Percentiles rank a stretch among this genome's conserved stretches.
Conservation (phyloP, 2,797 vertebrate genomes). For the Okamejei kenojei region DNA sequence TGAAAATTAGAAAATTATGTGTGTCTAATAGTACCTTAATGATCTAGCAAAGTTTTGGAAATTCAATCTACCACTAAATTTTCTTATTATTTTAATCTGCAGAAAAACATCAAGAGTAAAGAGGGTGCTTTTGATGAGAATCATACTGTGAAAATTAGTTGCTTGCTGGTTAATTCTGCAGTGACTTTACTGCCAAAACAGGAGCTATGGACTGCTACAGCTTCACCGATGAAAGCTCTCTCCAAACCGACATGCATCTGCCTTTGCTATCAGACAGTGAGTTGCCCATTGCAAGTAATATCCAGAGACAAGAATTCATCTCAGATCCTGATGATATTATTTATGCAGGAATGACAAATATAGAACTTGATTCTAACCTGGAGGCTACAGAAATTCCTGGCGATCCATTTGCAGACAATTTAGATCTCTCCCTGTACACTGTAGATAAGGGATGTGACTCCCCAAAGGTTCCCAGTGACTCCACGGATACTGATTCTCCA, state of each 20-base stretch:
- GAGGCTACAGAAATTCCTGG: slow-evolving; percentile 39
- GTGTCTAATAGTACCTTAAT: not conserved
- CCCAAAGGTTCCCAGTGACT: slow-evolving; percentile 46
- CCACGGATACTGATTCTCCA: slow-evolving; percentile 41
- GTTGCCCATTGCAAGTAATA: slow-evolving; percentile 44
- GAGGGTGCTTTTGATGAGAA: not conserved
- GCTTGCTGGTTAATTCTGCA: slow-evolving; percentile 7
- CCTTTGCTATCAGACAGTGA: slow-evolving; percentile 46
- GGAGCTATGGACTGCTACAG: slow-evolving; percentile 50
- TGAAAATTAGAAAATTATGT: not conserved
- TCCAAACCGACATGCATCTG: slow-evolving; percentile 47
- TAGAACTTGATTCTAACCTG: slow-evolving; percentile 46
- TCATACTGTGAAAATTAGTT: slow-evolving; percentile 34
- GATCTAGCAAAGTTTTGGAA: not conserved
- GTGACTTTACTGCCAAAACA: not conserved
- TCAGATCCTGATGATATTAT: slow-evolving; percentile 44
- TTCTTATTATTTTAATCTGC: slow-evolving; percentile 7
- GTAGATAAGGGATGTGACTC: slow-evolving; percentile 45
- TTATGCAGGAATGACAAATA: slow-evolving; percentile 43
- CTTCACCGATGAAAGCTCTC: slow-evolving; percentile 44
- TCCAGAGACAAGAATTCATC: slow-evolving; percentile 45
- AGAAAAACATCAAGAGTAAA: not conserved
- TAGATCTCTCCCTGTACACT: slow-evolving; percentile 44
- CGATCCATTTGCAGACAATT: slow-evolving; percentile 45
- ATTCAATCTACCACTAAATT: not conserved